phyloP scores from a whole-genome alignment of 2,888 invertebrate genomes.

The Melipona beecheii region DNA sequence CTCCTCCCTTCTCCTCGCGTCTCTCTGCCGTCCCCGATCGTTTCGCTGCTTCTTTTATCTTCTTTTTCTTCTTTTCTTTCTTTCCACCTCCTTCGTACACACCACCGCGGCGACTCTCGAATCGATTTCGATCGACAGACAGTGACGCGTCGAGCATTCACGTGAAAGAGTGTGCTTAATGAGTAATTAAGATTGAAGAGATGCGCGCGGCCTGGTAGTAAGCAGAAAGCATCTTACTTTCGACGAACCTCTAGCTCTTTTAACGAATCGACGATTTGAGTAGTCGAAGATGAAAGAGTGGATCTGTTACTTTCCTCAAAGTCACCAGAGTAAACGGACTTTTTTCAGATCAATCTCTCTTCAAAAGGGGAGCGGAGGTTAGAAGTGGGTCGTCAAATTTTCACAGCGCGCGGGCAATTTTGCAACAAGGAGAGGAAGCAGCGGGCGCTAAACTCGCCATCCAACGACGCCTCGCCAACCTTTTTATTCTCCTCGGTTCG shows the following conservation, averaged over 20 bases:
- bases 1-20: constrained; percentile 28
- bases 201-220: neutral
- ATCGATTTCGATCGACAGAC: constrained; percentile 40
- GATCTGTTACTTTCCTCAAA: neutral
- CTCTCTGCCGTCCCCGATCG: constrained; percentile 17
- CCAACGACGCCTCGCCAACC: too few relatives aligned
- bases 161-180: constrained; percentile 14
- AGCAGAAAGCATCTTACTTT: neutral
- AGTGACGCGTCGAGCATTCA: constrained; percentile 15
- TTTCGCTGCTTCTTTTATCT: constrained; percentile 5
- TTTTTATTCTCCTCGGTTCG: neutral
- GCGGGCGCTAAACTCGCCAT: neutral
- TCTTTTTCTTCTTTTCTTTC: constrained; percentile 5
- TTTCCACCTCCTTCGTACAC: constrained; percentile 13
- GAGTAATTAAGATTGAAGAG: constrained; percentile 49
- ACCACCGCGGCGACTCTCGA: constrained; percentile 7
- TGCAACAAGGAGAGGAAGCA: neutral
- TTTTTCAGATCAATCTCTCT: neutral
- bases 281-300: neutral
- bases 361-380: neutral
- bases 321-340: neutral
- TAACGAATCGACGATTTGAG: neutral
- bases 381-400: neutral
- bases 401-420: neutral
- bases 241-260: neutral